Evolutionary conservation across 2,113 vertebrate species (phyloP).

Genomic region (Himantopus leucocephalus): DNA sequence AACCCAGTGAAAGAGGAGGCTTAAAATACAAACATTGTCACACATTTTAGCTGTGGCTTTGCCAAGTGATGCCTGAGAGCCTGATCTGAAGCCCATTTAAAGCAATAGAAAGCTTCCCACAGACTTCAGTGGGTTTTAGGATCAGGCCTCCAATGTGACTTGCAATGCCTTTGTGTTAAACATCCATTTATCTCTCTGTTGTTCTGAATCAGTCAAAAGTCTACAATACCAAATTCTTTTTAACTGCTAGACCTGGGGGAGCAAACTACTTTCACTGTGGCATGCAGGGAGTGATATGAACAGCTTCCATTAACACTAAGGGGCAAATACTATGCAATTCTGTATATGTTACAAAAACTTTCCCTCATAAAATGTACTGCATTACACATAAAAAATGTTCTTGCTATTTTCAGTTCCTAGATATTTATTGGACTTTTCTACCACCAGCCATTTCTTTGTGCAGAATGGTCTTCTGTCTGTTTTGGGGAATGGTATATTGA

Average conservation of each 20-base stretch:
- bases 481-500: neutral
- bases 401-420: neutral
- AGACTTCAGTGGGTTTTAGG: neutral
- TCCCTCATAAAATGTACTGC: conserved; percentile 40
- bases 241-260: conserved; percentile 3
- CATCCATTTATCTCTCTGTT: conserved; percentile 25
- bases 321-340: neutral
- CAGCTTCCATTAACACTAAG: conserved; percentile 18
- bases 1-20: neutral
- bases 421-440: conserved; percentile 52
- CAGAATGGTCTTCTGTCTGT: conserved; percentile 8
- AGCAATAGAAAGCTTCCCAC: neutral
- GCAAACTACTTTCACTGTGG: neutral
- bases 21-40: neutral
- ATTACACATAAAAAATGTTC: conserved; percentile 28
- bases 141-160: neutral
- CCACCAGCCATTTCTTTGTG: conserved; percentile 9
- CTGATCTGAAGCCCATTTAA: neutral
- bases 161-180: neutral
- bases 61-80: neutral
- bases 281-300: conserved; percentile 1
- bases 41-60: neutral
- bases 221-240: neutral
- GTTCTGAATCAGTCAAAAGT: conserved; percentile 1
- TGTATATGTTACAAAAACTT: conserved; percentile 33